phyloP scores from a whole-genome alignment of 2,888 invertebrate species.

The Eledona agricola region DNA sequence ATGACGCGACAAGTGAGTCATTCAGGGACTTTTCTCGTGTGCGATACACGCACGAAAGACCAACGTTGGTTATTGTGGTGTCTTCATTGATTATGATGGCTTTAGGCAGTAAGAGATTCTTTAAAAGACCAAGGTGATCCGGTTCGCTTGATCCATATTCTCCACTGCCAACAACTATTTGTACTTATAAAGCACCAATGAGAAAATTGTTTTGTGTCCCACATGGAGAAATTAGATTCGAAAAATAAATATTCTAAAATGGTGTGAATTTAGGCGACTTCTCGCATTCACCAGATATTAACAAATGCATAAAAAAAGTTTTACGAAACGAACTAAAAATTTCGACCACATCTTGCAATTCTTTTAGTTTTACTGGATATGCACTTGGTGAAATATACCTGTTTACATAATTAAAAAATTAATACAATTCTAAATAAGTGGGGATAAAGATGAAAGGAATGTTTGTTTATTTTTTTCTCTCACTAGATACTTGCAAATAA shows the following conservation, averaged over 20 bases:
- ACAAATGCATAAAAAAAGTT: no score
- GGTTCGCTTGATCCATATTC: slow-evolving; percentile 33
- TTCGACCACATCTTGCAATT: no score
- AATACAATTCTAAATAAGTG: no score
- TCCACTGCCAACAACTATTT: slow-evolving; percentile 4
- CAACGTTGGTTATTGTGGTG: neutral
- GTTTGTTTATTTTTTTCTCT: no score
- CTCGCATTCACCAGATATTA: no score
- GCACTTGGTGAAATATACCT: no score
- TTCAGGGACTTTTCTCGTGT: neutral
- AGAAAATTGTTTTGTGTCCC: slow-evolving; percentile 4
- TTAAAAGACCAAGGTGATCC: slow-evolving; percentile 36
- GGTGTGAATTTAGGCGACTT: no score
- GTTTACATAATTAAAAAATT: no score
- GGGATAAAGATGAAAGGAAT: no score
- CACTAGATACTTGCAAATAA: no score
- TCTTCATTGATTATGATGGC: slow-evolving; percentile 11
- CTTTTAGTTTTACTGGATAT: no score
- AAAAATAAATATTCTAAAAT: slow-evolving; percentile 7
- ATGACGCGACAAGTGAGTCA: slow-evolving; percentile 1
- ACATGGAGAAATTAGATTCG: neutral
- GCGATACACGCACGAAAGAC: neutral
- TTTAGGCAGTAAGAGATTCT: slow-evolving; percentile 23
- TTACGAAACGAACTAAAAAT: no score
- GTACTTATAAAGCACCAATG: slow-evolving; percentile 18